Conservation (phyloP, 2,797 vertebrate species). For the Alosa sapidissima region DNA sequence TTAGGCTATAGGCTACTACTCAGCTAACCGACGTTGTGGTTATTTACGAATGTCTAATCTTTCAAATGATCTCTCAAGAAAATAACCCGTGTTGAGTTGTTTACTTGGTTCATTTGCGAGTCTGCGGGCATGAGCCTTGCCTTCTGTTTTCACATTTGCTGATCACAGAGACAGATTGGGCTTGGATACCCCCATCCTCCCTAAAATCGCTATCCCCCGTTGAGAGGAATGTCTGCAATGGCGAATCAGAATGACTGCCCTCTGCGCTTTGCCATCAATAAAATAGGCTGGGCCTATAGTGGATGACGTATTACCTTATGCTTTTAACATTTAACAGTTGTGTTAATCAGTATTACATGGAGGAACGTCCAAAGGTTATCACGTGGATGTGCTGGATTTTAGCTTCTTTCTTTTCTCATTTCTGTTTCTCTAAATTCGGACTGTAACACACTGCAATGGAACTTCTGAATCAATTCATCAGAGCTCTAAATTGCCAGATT, state of each 20-base stretch:
- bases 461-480: not conserved
- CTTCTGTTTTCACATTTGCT: slow-evolving; percentile 67
- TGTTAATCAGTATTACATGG: not conserved
- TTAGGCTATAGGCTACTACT: not conserved
- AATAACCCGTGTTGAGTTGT: slow-evolving; percentile 34
- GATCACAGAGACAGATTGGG: slow-evolving; percentile 43
- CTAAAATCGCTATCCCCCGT: slow-evolving; percentile 51
- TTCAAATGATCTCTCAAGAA: slow-evolving; percentile 4
- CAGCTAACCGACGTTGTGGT: not conserved
- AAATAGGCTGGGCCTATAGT: not conserved
- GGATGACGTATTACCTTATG: not conserved
- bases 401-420: not conserved
- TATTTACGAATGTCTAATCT: slow-evolving; percentile 15
- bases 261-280: slow-evolving; percentile 28
- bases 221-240: slow-evolving; percentile 58
- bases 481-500: not conserved
- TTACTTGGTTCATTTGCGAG: slow-evolving; percentile 54
- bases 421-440: not conserved
- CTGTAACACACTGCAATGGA: not conserved
- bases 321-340: not conserved
- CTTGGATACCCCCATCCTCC: slow-evolving; percentile 48
- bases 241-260: slow-evolving; percentile 4
- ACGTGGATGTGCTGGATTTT: not conserved
- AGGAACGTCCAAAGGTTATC: too few species aligned
- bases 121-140: slow-evolving; percentile 39